A percentile compares a stretch with the other conserved stretches of the same genome.
Conservation (phyloP, 2,888 invertebrate species). For the Amphipoea lucens region DNA sequence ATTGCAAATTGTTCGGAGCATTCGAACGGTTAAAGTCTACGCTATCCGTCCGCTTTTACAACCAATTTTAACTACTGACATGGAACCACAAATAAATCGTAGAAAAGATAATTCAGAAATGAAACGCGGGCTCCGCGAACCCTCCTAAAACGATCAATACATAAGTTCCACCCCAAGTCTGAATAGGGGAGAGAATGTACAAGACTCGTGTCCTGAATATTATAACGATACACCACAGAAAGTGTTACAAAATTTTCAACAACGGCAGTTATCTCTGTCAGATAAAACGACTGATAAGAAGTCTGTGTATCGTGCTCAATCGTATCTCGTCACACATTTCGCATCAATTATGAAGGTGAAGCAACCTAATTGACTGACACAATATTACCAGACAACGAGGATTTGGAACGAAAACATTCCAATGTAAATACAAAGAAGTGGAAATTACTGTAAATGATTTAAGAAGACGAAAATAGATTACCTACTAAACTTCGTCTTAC, state of each 20-base stretch:
- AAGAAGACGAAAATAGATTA: constrained; percentile 25
- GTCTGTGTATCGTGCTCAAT: constrained; percentile 74
- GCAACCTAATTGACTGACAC: constrained; percentile 47
- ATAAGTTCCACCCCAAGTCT: constrained; percentile 21
- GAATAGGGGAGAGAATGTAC: constrained; percentile 31
- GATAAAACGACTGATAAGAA: constrained; percentile 74
- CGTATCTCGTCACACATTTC: constrained; percentile 69
- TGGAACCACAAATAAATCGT: background rate
- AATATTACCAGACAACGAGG: constrained; percentile 18
- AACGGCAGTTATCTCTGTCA: constrained; percentile 72
- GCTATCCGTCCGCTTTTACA: constrained; percentile 25
- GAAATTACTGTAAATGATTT: constrained; percentile 8
- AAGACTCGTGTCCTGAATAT: constrained; percentile 43
- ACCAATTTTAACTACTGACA: background rate
- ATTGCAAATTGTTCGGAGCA: constrained; percentile 43
- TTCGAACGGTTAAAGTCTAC: constrained; percentile 21
- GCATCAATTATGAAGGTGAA: constrained; percentile 64
- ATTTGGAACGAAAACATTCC: constrained; percentile 30
- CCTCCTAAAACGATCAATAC: constrained; percentile 36
- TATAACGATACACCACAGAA: constrained; percentile 26
- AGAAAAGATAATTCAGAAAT: constrained; percentile 8
- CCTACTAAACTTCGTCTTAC: background rate
- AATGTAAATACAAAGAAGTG: constrained; percentile 33
- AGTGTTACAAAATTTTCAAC: constrained; percentile 68
- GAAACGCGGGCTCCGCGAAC: background rate